Base-by-base conservation (phyloP, 1,140 invertebrate species). In the Pteromalus puparum region DNA sequence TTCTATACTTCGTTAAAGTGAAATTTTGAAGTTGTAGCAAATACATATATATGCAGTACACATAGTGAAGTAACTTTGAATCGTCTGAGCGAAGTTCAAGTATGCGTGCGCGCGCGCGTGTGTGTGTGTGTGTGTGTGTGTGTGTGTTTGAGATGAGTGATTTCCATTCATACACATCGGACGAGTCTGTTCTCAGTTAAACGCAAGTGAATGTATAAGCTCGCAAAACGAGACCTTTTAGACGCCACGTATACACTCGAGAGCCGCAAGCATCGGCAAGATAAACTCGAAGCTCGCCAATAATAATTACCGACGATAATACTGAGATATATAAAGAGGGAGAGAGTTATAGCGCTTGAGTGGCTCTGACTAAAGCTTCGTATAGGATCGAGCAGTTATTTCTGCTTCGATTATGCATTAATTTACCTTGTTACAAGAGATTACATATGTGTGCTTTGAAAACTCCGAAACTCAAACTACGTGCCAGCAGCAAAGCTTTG, bases 341-440 rank as follows among this genome's bases (percentile, higher is more conserved):
- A 34, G 30, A 34, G 30, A 34, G 6, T 21, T 1, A n/a, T n/a
- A 9, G n/a, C 26, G 48, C 21, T 82, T 34, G 48, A 82, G 73
- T 82, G 53, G 72, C 26, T 61, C 24, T 24, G 73, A 82, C 76
- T 82, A 82, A 68, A 38, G 26, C 75, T 84, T 79, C 78, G 70
- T 76, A 13, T 53, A 67, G 61, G 30, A 7, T 72, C 42, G 61
- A 79, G 79, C 72, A 65, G 24, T 6, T 28, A 13, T 15, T 34
- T 28, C 53, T 7, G 53, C 30, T n/a, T 67, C 30, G 42, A 61
- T 61, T 61, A 61, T 61, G 53, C 53, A n/a, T 21, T 61, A n/a
- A 2, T 15, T 2, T 13, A 13, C 18, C 2, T 34, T 61, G n/a
- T 61, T 61, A 61, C 21, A 61, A 18, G 21, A 61, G 21, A 61